Percentiles rank a stretch among this genome's conserved stretches.
phyloP scores from a whole-genome alignment of 1,140 invertebrate genomes.

The Papilio glaucus region DNA sequence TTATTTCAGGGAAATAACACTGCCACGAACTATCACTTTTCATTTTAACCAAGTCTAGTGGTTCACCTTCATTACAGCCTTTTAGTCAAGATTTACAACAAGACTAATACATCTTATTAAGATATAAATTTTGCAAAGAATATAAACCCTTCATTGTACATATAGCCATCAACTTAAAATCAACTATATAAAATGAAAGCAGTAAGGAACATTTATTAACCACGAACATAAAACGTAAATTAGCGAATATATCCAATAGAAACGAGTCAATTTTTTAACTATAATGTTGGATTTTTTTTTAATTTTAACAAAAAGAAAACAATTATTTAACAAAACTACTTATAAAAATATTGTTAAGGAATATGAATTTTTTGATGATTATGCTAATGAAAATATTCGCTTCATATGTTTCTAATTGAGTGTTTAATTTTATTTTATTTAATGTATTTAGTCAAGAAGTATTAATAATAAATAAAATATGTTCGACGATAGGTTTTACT shows the following conservation, averaged over 20 bases:
- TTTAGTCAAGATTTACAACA: conserved; percentile 23
- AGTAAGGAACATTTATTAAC: background rate
- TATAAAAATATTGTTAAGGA: no score
- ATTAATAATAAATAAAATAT: background rate
- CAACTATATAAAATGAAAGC: conserved; percentile 7
- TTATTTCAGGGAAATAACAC: conserved; percentile 12
- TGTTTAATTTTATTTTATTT: background rate
- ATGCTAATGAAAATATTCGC: no score
- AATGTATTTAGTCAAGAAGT: background rate
- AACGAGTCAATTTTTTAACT: no score
- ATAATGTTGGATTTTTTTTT: no score
- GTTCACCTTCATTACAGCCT: conserved; percentile 25
- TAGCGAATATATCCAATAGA: background rate
- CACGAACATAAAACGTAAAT: background rate
- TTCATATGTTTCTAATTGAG: no score
- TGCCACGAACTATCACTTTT: conserved; percentile 2
- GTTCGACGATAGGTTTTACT: background rate
- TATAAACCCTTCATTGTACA: background rate
- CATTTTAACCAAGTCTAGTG: conserved; percentile 21
- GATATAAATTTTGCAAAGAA: conserved; percentile 30
- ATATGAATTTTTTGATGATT: no score
- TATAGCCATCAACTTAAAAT: background rate
- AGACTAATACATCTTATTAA: conserved; percentile 30
- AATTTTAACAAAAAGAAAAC: no score
- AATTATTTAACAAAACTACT: no score